Evolutionary conservation across 2,113 vertebrate species (phyloP).

Genomic region (Furnarius figulus): DNA sequence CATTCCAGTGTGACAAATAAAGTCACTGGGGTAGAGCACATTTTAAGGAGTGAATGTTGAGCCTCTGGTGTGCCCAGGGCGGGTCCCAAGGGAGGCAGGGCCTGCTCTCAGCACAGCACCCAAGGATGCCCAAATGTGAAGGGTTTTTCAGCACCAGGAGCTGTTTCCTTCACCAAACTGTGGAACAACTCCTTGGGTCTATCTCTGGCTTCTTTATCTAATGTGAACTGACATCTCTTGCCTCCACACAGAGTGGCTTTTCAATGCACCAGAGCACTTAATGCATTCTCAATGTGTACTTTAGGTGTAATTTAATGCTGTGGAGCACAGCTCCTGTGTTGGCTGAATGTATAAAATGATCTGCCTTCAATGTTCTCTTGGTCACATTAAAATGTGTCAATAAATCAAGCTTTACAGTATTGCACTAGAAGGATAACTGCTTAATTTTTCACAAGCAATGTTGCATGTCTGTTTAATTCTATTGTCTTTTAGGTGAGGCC

Average conservation of each 20-base stretch:
- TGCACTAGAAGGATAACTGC: not conserved
- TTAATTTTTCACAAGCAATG: slow-evolving; percentile 27
- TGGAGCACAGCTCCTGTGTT: not conserved
- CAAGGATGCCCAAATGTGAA: not conserved
- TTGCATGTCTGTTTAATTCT: slow-evolving; percentile 33
- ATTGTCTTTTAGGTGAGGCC: not conserved
- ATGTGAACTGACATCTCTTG: not conserved
- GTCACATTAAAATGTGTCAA: slow-evolving; percentile 19
- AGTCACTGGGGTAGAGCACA: not conserved
- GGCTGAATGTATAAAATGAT: slow-evolving; percentile 15
- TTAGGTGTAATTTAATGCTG: not conserved
- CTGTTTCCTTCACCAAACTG: not conserved
- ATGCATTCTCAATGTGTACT: not conserved
- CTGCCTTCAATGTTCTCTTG: not conserved
- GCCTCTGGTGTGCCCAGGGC: not conserved
- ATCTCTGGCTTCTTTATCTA: not conserved
- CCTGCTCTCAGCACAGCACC: not conserved
- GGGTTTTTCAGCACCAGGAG: not conserved
- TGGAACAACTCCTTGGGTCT: not conserved
- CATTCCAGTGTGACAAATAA: not conserved
- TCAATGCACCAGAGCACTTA: slow-evolving; percentile 24
- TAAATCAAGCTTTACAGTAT: slow-evolving; percentile 32
- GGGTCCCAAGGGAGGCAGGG: not conserved
- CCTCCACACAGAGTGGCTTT: not conserved
- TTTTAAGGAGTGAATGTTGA: not conserved